A percentile compares a stretch with the other conserved stretches of the same genome.
These are phyloP conservation scores for Diploptera punctata DNA, from an alignment of 2,888 invertebrate genomes.

Conservation along the genomic window DNA sequence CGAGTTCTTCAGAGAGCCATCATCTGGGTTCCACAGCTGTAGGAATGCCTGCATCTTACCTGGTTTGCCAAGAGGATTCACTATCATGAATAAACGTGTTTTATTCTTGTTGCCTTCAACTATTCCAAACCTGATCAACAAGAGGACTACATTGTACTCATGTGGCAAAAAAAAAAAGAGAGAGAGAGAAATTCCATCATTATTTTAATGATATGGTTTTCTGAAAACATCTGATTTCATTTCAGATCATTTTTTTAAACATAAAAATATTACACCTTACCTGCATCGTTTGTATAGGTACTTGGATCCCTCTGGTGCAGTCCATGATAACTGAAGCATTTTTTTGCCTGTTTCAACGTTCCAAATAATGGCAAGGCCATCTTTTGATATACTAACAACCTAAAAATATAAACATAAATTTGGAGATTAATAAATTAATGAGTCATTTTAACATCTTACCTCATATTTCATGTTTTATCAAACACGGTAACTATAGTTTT, in stretches of 20 bases:
- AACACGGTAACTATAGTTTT: too few species aligned
- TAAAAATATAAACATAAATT: constrained; percentile 49
- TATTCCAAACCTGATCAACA: constrained; percentile 74
- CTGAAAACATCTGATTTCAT: too few species aligned
- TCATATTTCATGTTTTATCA: too few species aligned
- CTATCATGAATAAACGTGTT: constrained; percentile 74
- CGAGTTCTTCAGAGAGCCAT: constrained; percentile 62
- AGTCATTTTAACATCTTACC: too few species aligned
- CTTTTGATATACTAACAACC: constrained; percentile 86
- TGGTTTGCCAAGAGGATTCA: constrained; percentile 78
- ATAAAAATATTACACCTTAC: constrained; percentile 54
- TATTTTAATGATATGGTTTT: too few species aligned
- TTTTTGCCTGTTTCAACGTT: constrained; percentile 69
- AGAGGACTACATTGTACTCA: too few species aligned
- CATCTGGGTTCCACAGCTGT: constrained; percentile 78
- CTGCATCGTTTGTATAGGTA: constrained; percentile 85
- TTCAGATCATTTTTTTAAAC: too few species aligned
- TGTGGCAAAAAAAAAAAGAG: too few species aligned
- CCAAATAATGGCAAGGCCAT: constrained; percentile 86
- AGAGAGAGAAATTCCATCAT: too few species aligned
- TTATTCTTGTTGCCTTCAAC: constrained; percentile 71
- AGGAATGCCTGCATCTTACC: constrained; percentile 76
- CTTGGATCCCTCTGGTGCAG: constrained; percentile 75
- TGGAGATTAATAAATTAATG: too few species aligned
- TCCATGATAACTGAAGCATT: constrained; percentile 74